Conservation (phyloP, 2,113 vertebrate genomes). For the Otolemur garnettii region DNA sequence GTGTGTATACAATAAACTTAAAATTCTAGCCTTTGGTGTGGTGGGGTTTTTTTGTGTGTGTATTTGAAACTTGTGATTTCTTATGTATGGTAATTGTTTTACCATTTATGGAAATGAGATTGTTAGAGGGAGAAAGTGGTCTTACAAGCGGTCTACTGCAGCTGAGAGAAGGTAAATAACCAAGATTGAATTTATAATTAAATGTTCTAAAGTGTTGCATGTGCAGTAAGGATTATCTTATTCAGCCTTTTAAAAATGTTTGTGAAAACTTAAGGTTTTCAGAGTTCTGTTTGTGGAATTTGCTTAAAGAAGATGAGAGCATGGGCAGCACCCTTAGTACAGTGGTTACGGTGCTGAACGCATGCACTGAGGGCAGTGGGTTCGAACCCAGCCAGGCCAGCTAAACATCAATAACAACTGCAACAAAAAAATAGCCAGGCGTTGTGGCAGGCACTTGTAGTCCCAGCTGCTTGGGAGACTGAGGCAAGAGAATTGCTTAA, state of each 20-base stretch:
- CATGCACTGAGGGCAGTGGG: too few species aligned
- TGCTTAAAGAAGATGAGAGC: constrained; percentile 49
- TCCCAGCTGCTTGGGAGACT: too few species aligned
- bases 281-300: constrained; percentile 32
- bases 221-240: background rate
- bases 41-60: constrained; percentile 28
- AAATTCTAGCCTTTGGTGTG: constrained; percentile 64
- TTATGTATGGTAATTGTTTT: constrained; percentile 29
- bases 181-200: constrained; percentile 11
- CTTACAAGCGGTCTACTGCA: constrained; percentile 24
- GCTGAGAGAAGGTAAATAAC: constrained; percentile 58
- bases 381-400: too few species aligned
- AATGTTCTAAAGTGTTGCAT: constrained; percentile 26
- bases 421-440: too few species aligned
- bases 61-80: constrained; percentile 55
- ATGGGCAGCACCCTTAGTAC: background rate
- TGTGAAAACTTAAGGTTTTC: constrained; percentile 13
- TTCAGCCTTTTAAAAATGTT: constrained; percentile 25
- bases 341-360: too few species aligned
- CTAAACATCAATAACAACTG: too few species aligned
- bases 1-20: constrained; percentile 89
- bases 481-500: too few species aligned
- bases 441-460: too few species aligned
- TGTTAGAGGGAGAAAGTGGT: background rate
- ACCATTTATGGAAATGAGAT: constrained; percentile 47